A percentile compares a stretch with the other conserved stretches of the same genome.
phyloP scores from a whole-genome alignment of 2,888 invertebrate species.

The Catocala sponsa region DNA sequence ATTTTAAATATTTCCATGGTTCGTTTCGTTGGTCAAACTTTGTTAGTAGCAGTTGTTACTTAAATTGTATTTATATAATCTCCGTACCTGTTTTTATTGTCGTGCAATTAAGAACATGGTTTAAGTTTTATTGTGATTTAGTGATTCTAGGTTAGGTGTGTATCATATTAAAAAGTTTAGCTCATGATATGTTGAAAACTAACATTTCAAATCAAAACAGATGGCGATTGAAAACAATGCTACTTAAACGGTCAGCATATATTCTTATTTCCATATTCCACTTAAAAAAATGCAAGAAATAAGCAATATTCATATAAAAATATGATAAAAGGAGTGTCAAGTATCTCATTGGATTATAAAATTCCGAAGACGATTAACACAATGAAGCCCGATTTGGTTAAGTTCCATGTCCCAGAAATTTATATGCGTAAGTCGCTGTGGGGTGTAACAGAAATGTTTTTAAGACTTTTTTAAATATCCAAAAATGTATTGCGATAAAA shows the following conservation, averaged over 20 bases:
- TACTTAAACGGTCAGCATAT: neutral
- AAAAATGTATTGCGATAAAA: slow-evolving; percentile 28
- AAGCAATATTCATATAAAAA: slow-evolving; percentile 25
- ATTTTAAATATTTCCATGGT: neutral
- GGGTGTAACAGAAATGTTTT: slow-evolving; percentile 26
- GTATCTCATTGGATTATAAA: slow-evolving; percentile 62
- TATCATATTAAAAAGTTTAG: no score
- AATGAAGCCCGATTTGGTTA: slow-evolving; percentile 54
- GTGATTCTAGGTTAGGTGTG: no score
- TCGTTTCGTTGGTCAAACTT: neutral
- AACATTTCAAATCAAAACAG: no score
- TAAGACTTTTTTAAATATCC: slow-evolving; percentile 17
- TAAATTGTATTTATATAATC: neutral
- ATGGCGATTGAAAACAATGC: no score
- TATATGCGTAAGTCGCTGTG: slow-evolving; percentile 45
- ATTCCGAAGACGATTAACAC: slow-evolving; percentile 65
- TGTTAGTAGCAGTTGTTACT: neutral
- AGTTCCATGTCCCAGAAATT: slow-evolving; percentile 44
- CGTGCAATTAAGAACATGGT: no score
- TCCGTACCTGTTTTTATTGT: neutral
- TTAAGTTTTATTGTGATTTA: no score
- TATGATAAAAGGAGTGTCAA: slow-evolving; percentile 38
- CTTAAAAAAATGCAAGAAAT: slow-evolving; percentile 17
- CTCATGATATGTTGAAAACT: no score
- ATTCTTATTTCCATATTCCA: slow-evolving; percentile 23